A percentile compares a stretch with the other conserved stretches of the same genome.
Evolutionary conservation across 2,888 invertebrate genomes (phyloP).

Genomic region (Phragmatobia fuliginosa): DNA sequence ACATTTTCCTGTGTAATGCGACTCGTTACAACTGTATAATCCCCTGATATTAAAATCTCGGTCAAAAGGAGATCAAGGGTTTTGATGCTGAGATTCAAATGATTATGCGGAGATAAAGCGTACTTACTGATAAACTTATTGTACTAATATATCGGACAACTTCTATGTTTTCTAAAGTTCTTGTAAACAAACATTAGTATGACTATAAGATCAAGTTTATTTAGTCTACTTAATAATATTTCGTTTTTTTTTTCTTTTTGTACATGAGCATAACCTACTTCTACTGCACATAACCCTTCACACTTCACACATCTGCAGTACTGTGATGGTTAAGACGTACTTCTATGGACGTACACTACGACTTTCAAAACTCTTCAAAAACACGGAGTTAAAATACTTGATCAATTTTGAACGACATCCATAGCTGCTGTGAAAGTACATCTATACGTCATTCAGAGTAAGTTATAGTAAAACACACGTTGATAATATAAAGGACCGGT

Average conservation of each 20-base stretch:
- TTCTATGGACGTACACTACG: no score
- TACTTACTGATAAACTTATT: constrained; percentile 22
- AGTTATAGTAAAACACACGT: no score
- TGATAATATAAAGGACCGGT: no score
- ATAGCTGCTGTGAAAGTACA: no score
- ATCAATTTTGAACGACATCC: no score
- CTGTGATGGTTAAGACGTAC: no score
- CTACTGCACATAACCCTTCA: background rate
- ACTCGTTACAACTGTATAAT: constrained; percentile 46
- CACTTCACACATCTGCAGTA: no score
- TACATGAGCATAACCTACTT: background rate
- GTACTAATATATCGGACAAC: constrained; percentile 10
- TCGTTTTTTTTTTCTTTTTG: no score
- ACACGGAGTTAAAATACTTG: no score
- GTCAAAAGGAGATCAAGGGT: constrained; percentile 31
- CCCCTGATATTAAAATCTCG: constrained; percentile 36
- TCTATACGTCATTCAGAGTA: no score
- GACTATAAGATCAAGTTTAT: background rate
- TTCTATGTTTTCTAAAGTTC: constrained; percentile 1
- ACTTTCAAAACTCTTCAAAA: no score
- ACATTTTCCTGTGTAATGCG: constrained; percentile 40
- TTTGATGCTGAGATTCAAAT: constrained; percentile 22
- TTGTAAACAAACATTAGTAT: background rate
- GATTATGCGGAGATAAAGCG: constrained; percentile 20
- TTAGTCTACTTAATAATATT: no score